These are phyloP conservation scores for Anticlea derivata DNA, from an alignment of 2,888 invertebrate genomes.

Conservation along the genomic window DNA sequence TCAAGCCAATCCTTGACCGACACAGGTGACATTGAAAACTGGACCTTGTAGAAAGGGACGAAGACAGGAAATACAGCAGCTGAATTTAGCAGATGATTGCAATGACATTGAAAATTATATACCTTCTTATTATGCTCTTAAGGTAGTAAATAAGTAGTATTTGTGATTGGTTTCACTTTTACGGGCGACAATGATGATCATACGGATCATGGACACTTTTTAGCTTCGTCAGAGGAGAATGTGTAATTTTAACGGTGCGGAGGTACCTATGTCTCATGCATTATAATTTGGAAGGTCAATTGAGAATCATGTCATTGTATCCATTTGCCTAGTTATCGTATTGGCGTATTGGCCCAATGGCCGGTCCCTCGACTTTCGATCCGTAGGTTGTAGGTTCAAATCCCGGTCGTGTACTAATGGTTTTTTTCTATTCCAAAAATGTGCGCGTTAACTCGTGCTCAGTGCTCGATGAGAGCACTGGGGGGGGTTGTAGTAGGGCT, in stretches of 20 bases:
- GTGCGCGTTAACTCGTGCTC: no score
- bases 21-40: conserved; percentile 14
- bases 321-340: not conserved
- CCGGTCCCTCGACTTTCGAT: no score
- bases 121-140: no score
- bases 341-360: no score
- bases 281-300: conserved; percentile 22
- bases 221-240: conserved; percentile 4
- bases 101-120: no score
- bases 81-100: not conserved
- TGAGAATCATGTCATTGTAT: conserved; percentile 1
- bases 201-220: conserved; percentile 20
- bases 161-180: no score
- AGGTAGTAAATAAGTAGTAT: no score
- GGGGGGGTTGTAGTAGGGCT: no score
- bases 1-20: conserved; percentile 52
- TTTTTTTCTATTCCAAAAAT: no score
- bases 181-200: conserved; percentile 7
- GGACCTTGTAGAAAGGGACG: conserved; percentile 13
- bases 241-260: conserved; percentile 8
- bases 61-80: conserved; percentile 14
- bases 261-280: conserved; percentile 20
- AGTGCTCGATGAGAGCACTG: no score
- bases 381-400: no score
- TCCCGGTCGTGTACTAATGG: no score